Percentiles rank a stretch among this genome's conserved stretches.
Conservation (phyloP, 2,113 vertebrate genomes). For the Calidris pugnax region DNA sequence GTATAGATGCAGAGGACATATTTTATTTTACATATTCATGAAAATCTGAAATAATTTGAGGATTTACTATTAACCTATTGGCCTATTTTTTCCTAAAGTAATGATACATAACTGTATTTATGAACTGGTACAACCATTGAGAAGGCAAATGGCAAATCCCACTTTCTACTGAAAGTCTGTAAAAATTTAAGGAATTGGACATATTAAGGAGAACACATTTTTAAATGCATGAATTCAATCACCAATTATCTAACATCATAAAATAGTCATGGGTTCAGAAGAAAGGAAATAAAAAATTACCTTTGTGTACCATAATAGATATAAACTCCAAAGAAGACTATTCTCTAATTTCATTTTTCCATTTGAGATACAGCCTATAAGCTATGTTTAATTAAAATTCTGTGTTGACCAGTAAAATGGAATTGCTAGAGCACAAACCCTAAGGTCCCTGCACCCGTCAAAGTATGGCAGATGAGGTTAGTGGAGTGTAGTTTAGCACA, state of each 20-base stretch:
- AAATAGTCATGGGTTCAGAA: neutral
- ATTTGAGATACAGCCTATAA: constrained; percentile 3
- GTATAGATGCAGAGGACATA: neutral
- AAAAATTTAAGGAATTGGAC: constrained; percentile 33
- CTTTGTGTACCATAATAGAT: neutral
- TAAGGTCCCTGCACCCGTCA: neutral
- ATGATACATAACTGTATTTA: neutral
- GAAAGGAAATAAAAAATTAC: constrained; percentile 43
- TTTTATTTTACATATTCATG: neutral
- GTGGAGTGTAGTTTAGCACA: neutral
- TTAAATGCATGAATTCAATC: neutral
- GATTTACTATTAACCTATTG: neutral
- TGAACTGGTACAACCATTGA: neutral
- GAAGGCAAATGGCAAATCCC: neutral
- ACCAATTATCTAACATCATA: constrained; percentile 21
- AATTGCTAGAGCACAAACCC: neutral
- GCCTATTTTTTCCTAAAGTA: constrained; percentile 22
- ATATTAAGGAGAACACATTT: neutral
- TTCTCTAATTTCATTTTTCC: constrained; percentile 46
- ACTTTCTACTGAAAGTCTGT: constrained; percentile 25
- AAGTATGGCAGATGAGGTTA: neutral
- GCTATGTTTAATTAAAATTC: constrained; percentile 61
- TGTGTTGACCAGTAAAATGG: constrained; percentile 26
- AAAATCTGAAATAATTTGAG: neutral
- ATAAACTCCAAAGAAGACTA: neutral